Percentiles rank a stretch among this genome's conserved stretches.
These are phyloP conservation scores for Neelides folsomi DNA, from an alignment of 2,888 invertebrate species.

Conservation along the genomic window DNA sequence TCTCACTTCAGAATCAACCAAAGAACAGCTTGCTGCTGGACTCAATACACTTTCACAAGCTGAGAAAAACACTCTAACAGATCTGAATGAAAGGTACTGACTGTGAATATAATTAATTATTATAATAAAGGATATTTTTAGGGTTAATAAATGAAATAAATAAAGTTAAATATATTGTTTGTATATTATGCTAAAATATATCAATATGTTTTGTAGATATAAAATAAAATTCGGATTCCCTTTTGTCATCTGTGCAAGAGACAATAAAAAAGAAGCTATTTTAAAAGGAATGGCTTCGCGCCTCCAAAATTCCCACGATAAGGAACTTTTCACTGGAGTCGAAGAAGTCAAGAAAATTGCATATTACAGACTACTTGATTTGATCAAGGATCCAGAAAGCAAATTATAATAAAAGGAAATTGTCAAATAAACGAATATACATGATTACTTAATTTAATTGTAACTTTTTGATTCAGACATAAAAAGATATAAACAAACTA, in stretches of 20 bases:
- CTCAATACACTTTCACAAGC: constrained; percentile 44
- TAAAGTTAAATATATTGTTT: no score
- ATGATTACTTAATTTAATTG: no score
- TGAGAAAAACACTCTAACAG: constrained; percentile 43
- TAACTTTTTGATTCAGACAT: no score
- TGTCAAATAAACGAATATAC: no score
- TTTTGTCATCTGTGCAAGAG: constrained; percentile 53
- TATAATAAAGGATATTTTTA: neutral
- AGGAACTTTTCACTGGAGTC: constrained; percentile 47
- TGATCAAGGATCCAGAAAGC: constrained; percentile 37
- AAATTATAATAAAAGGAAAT: no score
- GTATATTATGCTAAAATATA: no score
- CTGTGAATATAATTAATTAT: no score
- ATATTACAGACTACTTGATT: constrained; percentile 46
- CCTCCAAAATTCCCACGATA: constrained; percentile 43
- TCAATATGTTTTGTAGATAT: constrained; percentile 42
- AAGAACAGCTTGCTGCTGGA: constrained; percentile 47
- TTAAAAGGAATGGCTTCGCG: constrained; percentile 45
- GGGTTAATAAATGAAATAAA: constrained; percentile 1
- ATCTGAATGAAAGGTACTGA: constrained; percentile 40
- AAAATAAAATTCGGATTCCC: constrained; percentile 53
- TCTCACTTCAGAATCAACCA: constrained; percentile 47
- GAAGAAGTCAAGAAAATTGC: constrained; percentile 57
- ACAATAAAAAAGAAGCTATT: constrained; percentile 49
- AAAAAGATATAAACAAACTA: no score